These are phyloP conservation scores for Cheiracanthium punctorium DNA, from an alignment of 2,888 invertebrate species.

Conservation along the genomic window DNA sequence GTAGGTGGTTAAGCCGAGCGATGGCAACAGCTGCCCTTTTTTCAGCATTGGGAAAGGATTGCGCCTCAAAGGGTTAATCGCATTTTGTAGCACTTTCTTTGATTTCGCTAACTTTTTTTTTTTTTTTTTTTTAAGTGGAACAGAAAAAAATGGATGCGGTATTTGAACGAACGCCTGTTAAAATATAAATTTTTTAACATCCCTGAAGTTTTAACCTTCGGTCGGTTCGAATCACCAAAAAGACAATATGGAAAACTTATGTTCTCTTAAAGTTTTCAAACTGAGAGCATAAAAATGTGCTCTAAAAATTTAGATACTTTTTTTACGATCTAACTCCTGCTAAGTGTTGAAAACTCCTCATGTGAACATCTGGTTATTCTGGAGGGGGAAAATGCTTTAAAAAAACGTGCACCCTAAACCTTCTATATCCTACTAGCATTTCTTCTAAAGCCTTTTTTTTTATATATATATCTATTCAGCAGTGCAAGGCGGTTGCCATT, in stretches of 20 bases:
- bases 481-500: not conserved
- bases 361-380: constrained; percentile 35
- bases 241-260: not conserved
- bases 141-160: no score
- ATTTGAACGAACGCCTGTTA: no score
- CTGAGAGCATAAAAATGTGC: not conserved
- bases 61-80: no score
- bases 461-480: not conserved
- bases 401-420: not conserved
- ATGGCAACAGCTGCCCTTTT: no score
- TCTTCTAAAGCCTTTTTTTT: constrained; percentile 27
- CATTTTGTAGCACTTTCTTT: no score
- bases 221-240: no score
- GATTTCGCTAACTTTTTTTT: no score
- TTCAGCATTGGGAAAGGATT: no score
- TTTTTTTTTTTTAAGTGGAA: no score
- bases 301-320: not conserved
- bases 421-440: constrained; percentile 22
- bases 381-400: not conserved
- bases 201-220: no score
- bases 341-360: not conserved
- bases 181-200: no score
- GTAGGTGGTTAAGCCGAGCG: no score
- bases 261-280: not conserved
- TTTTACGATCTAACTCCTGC: not conserved